These are phyloP conservation scores for Antigone vipio DNA, from an alignment of 2,113 vertebrate genomes.

Conservation along the genomic window DNA sequence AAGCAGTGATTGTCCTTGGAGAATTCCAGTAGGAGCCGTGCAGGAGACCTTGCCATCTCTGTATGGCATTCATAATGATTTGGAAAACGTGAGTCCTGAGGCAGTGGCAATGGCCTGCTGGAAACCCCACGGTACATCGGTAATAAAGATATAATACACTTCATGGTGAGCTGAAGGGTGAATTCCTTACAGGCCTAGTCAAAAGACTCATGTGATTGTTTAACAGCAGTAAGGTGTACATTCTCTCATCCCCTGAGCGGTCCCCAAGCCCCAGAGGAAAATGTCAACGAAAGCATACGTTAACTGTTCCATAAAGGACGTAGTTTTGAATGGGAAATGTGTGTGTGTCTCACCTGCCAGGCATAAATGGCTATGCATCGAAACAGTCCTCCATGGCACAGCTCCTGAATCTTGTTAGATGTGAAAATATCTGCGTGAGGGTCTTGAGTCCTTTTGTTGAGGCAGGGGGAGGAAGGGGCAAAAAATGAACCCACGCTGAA, in stretches of 20 bases:
- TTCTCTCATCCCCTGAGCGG: not conserved
- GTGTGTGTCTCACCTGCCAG: not conserved
- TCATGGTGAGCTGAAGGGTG: not conserved
- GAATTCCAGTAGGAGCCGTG: not conserved
- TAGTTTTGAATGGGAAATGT: not conserved
- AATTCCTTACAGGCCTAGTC: not conserved
- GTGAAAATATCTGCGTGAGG: not conserved
- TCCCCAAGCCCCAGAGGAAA: not conserved
- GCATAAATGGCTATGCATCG: not conserved
- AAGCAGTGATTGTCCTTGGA: not conserved
- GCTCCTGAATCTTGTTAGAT: not conserved
- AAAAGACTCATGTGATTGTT: not conserved
- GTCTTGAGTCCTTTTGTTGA: not conserved
- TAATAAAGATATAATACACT: not conserved
- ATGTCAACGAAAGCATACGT: not conserved
- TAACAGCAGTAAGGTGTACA: not conserved
- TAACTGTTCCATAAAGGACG: not conserved
- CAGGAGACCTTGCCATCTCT: not conserved
- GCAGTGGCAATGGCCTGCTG: not conserved
- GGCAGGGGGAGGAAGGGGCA: accelerated
- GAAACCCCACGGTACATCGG: accelerated
- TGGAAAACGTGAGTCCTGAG: not conserved
- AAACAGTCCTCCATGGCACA: not conserved
- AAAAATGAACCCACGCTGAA: not conserved
- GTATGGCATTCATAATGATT: not conserved